A percentile compares a stretch with the other conserved stretches of the same genome.
phyloP scores from a whole-genome alignment of 2,113 vertebrate species.

The Pterocles orientalis region DNA sequence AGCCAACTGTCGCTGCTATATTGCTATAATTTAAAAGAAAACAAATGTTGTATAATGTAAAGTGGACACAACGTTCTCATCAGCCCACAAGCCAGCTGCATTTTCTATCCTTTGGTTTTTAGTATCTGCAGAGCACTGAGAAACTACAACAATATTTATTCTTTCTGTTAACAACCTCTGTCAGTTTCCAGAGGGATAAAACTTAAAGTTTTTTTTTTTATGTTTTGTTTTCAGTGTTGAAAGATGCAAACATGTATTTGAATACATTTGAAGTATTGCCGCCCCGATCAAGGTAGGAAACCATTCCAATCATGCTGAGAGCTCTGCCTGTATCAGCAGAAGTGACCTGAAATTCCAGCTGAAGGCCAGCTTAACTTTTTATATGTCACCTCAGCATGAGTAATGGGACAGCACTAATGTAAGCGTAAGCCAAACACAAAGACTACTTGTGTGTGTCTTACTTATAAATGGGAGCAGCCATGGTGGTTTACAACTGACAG shows the following conservation, averaged over 20 bases:
- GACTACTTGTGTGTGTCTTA: not conserved
- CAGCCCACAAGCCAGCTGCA: not conserved
- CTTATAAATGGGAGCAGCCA: not conserved
- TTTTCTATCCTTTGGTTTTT: not conserved
- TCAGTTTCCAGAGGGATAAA: not conserved
- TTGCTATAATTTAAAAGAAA: constrained; percentile 9
- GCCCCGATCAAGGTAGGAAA: not conserved
- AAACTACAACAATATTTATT: not conserved
- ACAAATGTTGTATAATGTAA: constrained; percentile 1
- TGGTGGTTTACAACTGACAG: not conserved
- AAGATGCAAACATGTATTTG: not conserved
- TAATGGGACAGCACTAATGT: not conserved
- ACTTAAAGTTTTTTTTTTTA: not conserved
- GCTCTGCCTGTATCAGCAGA: not conserved
- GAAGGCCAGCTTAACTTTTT: not conserved
- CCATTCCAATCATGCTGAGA: not conserved
- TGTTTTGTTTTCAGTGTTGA: not conserved
- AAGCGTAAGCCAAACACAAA: not conserved
- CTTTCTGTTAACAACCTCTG: not conserved
- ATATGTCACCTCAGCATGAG: not conserved
- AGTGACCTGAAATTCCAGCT: not conserved
- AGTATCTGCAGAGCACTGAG: not conserved
- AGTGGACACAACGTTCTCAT: not conserved
- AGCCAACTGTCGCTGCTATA: not conserved
- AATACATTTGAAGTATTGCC: not conserved